A percentile compares a stretch with the other conserved stretches of the same genome.
phyloP scores from a whole-genome alignment of 2,888 invertebrate genomes.

The Drosophila hamatofila region DNA sequence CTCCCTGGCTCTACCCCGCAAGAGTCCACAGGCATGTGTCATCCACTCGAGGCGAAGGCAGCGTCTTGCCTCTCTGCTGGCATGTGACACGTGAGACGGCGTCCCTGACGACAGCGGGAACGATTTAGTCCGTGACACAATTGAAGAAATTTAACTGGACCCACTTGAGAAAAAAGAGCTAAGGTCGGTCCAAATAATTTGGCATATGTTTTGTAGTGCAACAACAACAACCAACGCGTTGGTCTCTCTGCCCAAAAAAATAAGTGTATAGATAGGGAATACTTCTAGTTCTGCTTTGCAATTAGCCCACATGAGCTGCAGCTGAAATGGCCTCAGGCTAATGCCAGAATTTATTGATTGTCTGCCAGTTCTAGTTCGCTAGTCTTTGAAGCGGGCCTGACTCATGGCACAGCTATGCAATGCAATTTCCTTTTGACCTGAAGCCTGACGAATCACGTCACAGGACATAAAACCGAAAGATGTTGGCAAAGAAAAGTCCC shows the following conservation, averaged over 20 bases:
- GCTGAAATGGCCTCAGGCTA: not conserved
- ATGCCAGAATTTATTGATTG: not conserved
- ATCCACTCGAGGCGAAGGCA: conserved; percentile 59
- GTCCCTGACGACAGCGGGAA: conserved; percentile 6
- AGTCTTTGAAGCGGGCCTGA: conserved; percentile 40
- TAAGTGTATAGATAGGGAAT: no score
- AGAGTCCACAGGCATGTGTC: conserved; percentile 70
- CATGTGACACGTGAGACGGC: conserved; percentile 71
- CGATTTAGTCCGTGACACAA: conserved; percentile 65
- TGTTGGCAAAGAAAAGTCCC: not conserved
- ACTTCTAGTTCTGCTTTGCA: no score
- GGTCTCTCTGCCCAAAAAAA: conserved; percentile 27
- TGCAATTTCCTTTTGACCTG: conserved; percentile 57
- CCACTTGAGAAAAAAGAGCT: conserved; percentile 55
- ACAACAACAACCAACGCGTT: conserved; percentile 23
- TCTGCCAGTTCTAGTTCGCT: not conserved
- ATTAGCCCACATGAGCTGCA: conserved; percentile 5
- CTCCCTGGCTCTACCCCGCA: conserved; percentile 12
- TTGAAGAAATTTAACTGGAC: conserved; percentile 42
- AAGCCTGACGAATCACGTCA: conserved; percentile 48
- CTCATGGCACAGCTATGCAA: conserved; percentile 54
- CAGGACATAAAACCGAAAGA: conserved; percentile 59
- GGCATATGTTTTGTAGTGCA: conserved; percentile 47
- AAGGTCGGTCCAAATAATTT: conserved; percentile 28
- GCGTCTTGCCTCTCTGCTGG: conserved; percentile 32